Evolutionary conservation across 2,888 invertebrate species (phyloP), one percentile per base, ranked within the genome.

Genomic region (Erpobdella octoculata): DNA sequence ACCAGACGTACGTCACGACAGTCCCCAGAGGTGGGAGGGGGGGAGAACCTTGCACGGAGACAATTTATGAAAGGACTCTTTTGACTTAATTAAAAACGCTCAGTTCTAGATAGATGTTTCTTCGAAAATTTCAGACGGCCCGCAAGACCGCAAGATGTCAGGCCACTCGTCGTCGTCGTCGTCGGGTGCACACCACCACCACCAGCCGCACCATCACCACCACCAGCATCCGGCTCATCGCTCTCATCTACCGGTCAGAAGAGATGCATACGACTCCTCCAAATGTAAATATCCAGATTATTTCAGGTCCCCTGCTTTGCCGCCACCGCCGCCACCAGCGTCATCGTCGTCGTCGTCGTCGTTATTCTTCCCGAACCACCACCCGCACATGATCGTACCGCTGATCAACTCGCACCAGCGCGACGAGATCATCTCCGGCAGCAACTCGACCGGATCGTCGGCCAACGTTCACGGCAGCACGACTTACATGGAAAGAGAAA

Each of bases 381-480:
- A 36, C n/a, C 69, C 53, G 21, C 69, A 69, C 36, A 33, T 69
- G 33, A 58, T 69, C 46, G 37, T 35, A 18, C 69, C 69, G 9
- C 69, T 69, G 36, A 69, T 69, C 33, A 58, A 33, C 69, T 25
- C n/a, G 15, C 35, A 62, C 21, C 62, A 62, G 8, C n/a, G n/a
- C n/a, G n/a, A n/a, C 28, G 1, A 28, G 36, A 53, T 35, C 35
- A 53, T 21, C n/a, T n/a, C 35, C 6, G 37, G 31, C 3, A 4
- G 18, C 21, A 18, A 21, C 33, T 37, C 31, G 35, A 21, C 8
- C 38, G 15, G 12, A 4, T 28, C 37, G 28, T n/a, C 21, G 18
- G 9, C 33, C n/a, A 33, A 8, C n/a, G 18, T 53, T 8, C 21
- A 4, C 5, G 28, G 53, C n/a, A 28, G 53, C 28, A 25, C 53